Base-by-base conservation (phyloP, 37 sponge, comb jelly and placozoan genomes). In the Dysidea cf. avara region DNA sequence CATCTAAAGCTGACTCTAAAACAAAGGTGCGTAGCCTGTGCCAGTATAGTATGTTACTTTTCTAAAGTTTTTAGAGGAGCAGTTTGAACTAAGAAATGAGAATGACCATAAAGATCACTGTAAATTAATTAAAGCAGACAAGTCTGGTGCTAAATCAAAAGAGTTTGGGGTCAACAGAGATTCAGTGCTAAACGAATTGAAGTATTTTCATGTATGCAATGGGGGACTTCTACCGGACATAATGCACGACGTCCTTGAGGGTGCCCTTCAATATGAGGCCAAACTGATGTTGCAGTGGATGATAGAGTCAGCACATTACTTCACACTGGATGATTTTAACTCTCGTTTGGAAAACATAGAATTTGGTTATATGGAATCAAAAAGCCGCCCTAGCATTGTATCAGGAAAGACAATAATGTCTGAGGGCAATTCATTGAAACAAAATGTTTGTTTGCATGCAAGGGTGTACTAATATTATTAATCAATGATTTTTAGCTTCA, bases 221-320 rank as follows among this genome's bases (percentile, higher is more conserved):
- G 79, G 79, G 22, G 56, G 26, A 28, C 79, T 78, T 5, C 7
- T 68, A 0, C 69, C 79, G 13, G 79, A 78, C 61, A 56, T 78
- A 46, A 78, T 68, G 79, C 78, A 77, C 46, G 68, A 77, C 33
- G 26, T 77, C 1, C 53, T 68, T 9, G 79, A 79, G 37, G 80
- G 80, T 46, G 50, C 58, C 24, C 68, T 78, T 24, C 78, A 29
- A 55, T 49, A 48, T 37, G 68, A 78, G 36, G 43, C 67, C n/a
- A n/a, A n/a, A n/a, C n/a, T n/a, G n/a, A n/a, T n/a, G n/a, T n/a
- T n/a, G n/a, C n/a, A n/a, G n/a, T n/a, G n/a, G n/a, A n/a, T n/a
- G n/a, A n/a, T n/a, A n/a, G n/a, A n/a, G n/a, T n/a, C n/a, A n/a
- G n/a, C n/a, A n/a, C n/a, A n/a, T n/a, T n/a, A n/a, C n/a, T n/a